These are phyloP conservation scores for Aphidius ervi DNA, from an alignment of 1,140 invertebrate genomes.

Conservation along the genomic window DNA sequence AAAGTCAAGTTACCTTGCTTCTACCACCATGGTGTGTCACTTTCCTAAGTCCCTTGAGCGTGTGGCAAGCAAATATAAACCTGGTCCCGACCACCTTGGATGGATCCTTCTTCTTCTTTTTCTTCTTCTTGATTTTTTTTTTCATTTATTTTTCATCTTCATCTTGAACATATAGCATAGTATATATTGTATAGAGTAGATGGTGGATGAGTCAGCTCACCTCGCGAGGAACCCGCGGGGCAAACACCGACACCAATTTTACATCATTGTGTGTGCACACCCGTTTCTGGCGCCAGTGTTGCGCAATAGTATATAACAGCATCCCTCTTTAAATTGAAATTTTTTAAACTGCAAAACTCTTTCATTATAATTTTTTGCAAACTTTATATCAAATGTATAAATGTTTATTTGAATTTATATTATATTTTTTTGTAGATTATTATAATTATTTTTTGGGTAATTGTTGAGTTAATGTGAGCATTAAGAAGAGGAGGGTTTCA, in stretches of 20 bases:
- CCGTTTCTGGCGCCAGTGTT: conserved; percentile 44
- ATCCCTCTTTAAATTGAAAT: no score
- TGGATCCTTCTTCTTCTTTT: conserved; percentile 27
- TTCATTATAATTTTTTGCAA: no score
- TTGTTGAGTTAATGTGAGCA: not conserved
- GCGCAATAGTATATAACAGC: conserved; percentile 32
- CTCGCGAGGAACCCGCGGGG: conserved; percentile 19
- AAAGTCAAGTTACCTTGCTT: no score
- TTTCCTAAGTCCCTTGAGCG: conserved; percentile 1
- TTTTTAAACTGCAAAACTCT: no score
- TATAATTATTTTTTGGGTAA: not conserved
- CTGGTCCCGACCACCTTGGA: conserved; percentile 34
- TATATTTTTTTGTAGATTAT: not conserved
- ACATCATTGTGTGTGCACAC: not conserved
- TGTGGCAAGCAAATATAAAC: not conserved
- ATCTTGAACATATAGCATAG: conserved; percentile 28
- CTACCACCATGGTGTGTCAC: not conserved
- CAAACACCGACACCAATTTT: no score
- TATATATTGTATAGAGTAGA: conserved; percentile 24
- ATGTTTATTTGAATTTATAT: no score
- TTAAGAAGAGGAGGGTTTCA: not conserved
- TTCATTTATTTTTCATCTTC: conserved; percentile 23
- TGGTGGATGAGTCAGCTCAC: conserved; percentile 45
- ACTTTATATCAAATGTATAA: no score
- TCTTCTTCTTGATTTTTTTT: conserved; percentile 26